Evolutionary conservation across 2,888 invertebrate species (phyloP).

Genomic region (Caradrina kadenii): DNA sequence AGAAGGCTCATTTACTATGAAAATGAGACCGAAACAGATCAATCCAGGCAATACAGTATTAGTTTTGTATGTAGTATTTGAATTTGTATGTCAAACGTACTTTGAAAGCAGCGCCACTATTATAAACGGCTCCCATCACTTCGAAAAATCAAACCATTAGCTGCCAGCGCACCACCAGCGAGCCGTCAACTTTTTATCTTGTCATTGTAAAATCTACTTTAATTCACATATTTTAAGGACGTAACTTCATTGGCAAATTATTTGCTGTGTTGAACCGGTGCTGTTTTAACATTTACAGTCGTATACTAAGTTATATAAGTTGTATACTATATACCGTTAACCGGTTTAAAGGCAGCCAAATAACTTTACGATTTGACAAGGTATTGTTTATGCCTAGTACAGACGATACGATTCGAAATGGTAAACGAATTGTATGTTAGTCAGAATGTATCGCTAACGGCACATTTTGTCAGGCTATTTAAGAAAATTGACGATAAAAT

Average conservation of each 20-base stretch:
- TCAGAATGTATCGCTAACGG: background rate
- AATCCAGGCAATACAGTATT: conserved; percentile 39
- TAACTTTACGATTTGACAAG: background rate
- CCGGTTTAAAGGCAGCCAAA: conserved; percentile 3
- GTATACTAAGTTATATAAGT: too few relatives aligned
- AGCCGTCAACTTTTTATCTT: too few relatives aligned
- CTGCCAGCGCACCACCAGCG: too few relatives aligned
- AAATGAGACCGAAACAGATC: conserved; percentile 1
- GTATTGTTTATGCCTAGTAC: background rate
- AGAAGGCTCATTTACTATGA: conserved; percentile 3
- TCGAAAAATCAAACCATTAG: too few relatives aligned
- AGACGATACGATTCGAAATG: background rate
- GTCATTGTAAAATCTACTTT: too few relatives aligned
- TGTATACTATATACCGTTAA: too few relatives aligned
- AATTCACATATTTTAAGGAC: too few relatives aligned
- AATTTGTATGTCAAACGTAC: too few relatives aligned
- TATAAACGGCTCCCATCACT: too few relatives aligned
- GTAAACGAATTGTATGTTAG: background rate
- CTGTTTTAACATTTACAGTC: too few relatives aligned
- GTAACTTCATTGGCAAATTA: too few relatives aligned
- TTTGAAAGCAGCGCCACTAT: background rate
- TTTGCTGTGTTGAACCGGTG: too few relatives aligned
- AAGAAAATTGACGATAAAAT: background rate
- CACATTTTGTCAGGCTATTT: background rate
- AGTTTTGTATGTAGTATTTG: conserved; percentile 23